phyloP scores from a whole-genome alignment of 2,797 vertebrate genomes.

The Xenentodon cancila region DNA sequence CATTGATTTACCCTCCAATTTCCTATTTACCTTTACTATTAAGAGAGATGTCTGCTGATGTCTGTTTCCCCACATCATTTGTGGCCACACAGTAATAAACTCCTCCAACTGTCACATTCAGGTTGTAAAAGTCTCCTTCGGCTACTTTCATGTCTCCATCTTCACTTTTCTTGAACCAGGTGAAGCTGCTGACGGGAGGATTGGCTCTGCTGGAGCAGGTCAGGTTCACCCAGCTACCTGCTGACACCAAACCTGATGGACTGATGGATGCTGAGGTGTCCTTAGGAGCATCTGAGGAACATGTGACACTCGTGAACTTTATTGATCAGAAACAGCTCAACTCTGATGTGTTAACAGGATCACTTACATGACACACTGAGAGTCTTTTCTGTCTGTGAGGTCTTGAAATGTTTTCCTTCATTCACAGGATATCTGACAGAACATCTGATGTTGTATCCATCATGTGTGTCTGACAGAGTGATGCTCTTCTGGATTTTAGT shows the following conservation, averaged over 20 bases:
- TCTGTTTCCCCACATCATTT: slow-evolving; percentile 41
- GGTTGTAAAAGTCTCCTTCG: slow-evolving; percentile 30
- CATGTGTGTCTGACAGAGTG: slow-evolving; percentile 46
- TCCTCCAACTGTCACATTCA: slow-evolving; percentile 33
- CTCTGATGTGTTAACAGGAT: slow-evolving; percentile 3
- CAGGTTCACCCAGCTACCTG: slow-evolving; percentile 60
- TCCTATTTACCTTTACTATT: slow-evolving; percentile 21
- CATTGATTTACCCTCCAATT: neutral
- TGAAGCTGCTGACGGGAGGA: slow-evolving; percentile 55
- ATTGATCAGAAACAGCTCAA: neutral
- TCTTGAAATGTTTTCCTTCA: neutral
- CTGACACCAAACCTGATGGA: slow-evolving; percentile 37
- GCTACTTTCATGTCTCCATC: slow-evolving; percentile 1
- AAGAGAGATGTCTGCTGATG: slow-evolving; percentile 24
- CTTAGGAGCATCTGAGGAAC: slow-evolving; percentile 62
- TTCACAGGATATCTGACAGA: slow-evolving; percentile 51
- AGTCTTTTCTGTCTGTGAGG: slow-evolving; percentile 7
- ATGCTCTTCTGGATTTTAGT: slow-evolving; percentile 44
- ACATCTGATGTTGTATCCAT: slow-evolving; percentile 57
- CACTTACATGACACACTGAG: slow-evolving; percentile 36
- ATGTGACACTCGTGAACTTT: neutral
- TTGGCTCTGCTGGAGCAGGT: slow-evolving; percentile 70
- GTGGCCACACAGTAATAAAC: slow-evolving; percentile 59
- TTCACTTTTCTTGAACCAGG: slow-evolving; percentile 53
- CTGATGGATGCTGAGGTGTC: slow-evolving; percentile 38